Base-by-base conservation (phyloP, 1,140 invertebrate species). In the Ceratosolen solmsi region DNA sequence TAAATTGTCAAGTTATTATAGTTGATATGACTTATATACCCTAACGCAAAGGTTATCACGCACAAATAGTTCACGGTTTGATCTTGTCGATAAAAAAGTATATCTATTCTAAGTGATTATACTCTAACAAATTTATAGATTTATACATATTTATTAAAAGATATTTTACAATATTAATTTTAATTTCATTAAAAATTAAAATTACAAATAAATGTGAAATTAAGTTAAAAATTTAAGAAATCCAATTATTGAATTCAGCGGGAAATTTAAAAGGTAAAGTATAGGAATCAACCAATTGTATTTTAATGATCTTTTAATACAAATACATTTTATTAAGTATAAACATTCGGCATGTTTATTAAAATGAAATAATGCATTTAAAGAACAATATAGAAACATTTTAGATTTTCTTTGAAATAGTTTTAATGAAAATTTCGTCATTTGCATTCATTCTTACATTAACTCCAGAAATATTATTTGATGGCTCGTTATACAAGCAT, bases 281-380 rank as follows among this genome's bases (percentile, higher is more conserved):
- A 68, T 70, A 56, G 65, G 77, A 79, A 41, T 79, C 13, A 46
- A 79, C 58, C 41, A 68, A 11, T 76, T 77, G 17, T 5, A 27
- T 77, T 79, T 56, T 56, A 54, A 79, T 56, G 49, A 79, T 70
- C n/a, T 54, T 71, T 49, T 54, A 79, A 79, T 72, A 72, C 38
- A 71, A 60, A 30, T 80, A 81, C 73, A 82, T 79, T 83, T 82
- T 82, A 78, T 54, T 82, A 54, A 78, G 80, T 73, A 77, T 78
- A 82, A 78, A 82, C 58, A n/a, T n/a, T n/a, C n/a, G n/a, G n/a
- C n/a, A n/a, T n/a, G n/a, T 83, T 83, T 83, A 83, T 83, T 83
- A 76, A 76, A 83, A 83, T 83, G 82, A 79, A 70, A 79, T 83
- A 83, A 83, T 83, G 76, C 60, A 79, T 83, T 83, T 79, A 46